Evolutionary conservation across 2,888 invertebrate species (phyloP).

Genomic region (Tineola bisselliella): DNA sequence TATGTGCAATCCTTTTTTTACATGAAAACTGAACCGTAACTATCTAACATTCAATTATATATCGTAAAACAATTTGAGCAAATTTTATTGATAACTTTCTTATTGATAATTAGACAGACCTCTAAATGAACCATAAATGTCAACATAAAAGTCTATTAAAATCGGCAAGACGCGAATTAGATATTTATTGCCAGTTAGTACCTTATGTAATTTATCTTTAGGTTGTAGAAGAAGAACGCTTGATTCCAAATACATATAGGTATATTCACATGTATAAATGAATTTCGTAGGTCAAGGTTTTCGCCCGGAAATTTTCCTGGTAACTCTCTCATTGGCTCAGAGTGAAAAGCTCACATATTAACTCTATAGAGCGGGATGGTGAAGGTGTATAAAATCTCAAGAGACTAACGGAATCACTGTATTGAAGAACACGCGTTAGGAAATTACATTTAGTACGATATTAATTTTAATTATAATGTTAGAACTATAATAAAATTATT

Average conservation of each 20-base stretch:
- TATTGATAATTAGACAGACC: too few relatives aligned
- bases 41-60: too few relatives aligned
- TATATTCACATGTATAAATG: not conserved
- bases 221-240: not conserved
- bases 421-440: not conserved
- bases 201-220: not conserved
- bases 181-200: too few relatives aligned
- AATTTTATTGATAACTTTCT: too few relatives aligned
- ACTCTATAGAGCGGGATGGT: not conserved
- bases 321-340: not conserved
- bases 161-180: too few relatives aligned
- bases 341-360: not conserved
- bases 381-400: not conserved
- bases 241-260: not conserved
- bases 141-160: too few relatives aligned
- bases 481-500: too few relatives aligned
- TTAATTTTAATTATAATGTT: too few relatives aligned
- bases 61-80: too few relatives aligned
- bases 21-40: too few relatives aligned
- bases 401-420: not conserved
- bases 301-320: conserved; percentile 2
- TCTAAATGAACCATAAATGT: too few relatives aligned
- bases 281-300: not conserved
- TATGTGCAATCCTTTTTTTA: not conserved
- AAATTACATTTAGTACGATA: too few relatives aligned